phyloP scores from a whole-genome alignment of 2,113 vertebrate genomes.

The Plestiodon gilberti region DNA sequence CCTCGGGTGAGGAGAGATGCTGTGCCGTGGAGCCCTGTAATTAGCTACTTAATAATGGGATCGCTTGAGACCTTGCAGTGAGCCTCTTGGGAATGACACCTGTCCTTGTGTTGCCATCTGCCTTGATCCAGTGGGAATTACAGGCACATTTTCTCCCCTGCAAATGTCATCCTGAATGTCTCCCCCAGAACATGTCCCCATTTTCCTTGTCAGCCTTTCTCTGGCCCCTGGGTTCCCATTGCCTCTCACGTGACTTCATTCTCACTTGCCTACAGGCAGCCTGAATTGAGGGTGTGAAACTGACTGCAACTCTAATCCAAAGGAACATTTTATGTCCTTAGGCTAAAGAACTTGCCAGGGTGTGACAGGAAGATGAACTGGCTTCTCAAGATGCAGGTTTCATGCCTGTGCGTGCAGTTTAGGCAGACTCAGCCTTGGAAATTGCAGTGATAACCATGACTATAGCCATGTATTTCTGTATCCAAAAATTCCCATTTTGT shows the following conservation, averaged over 20 bases:
- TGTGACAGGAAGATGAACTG: conserved; percentile 52
- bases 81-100: not conserved
- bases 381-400: conserved; percentile 10
- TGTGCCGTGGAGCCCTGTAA: not conserved
- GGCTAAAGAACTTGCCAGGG: conserved; percentile 53
- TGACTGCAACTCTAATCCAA: conserved; percentile 40
- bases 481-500: conserved; percentile 1
- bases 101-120: not conserved
- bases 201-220: conserved; percentile 38
- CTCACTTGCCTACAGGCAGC: conserved; percentile 13
- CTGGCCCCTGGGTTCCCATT: conserved; percentile 38
- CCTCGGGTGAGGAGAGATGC: not conserved
- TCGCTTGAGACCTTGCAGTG: not conserved
- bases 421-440: conserved; percentile 11
- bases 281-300: conserved; percentile 33
- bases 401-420: conserved; percentile 52
- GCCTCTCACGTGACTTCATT: conserved; percentile 20
- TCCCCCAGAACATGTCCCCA: conserved; percentile 24
- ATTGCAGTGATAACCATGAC: conserved; percentile 7
- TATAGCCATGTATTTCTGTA: not conserved
- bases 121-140: not conserved
- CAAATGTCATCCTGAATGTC: not conserved
- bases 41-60: not conserved
- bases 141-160: not conserved
- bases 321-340: conserved; percentile 52